phyloP scores from a whole-genome alignment of 2,113 vertebrate genomes.

The Polyodon spathula region DNA sequence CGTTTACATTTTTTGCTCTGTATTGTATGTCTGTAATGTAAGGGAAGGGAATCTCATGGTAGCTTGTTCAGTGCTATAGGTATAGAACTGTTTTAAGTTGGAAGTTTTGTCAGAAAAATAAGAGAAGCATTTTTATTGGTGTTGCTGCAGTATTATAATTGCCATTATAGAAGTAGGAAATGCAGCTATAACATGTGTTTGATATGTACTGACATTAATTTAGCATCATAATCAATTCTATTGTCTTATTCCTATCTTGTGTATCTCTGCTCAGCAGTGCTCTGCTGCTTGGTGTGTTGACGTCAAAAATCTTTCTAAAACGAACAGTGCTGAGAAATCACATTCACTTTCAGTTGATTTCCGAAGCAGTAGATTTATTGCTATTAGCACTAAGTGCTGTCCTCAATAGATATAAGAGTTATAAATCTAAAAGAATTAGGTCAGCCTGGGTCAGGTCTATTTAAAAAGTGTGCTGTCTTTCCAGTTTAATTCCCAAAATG shows the following conservation, averaged over 20 bases:
- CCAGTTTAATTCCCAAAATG: background rate
- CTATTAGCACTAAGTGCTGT: constrained; percentile 51
- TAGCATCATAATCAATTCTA: too few relatives aligned
- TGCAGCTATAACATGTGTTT: background rate
- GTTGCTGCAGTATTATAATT: too few relatives aligned
- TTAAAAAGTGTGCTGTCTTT: too few relatives aligned
- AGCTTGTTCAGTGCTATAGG: constrained; percentile 4
- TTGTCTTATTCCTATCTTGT: too few relatives aligned
- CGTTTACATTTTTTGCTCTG: background rate
- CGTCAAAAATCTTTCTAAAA: too few relatives aligned
- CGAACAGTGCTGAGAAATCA: constrained; percentile 22
- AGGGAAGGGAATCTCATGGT: constrained; percentile 4
- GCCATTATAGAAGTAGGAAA: background rate
- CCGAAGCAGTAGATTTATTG: constrained; percentile 55
- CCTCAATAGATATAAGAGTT: constrained; percentile 36
- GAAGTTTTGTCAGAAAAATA: constrained; percentile 8
- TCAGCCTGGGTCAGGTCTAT: constrained; percentile 47
- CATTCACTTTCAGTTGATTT: constrained; percentile 38
- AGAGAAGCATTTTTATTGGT: background rate
- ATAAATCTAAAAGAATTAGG: constrained; percentile 61
- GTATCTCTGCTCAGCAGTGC: too few relatives aligned
- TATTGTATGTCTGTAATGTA: constrained; percentile 4
- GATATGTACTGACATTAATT: too few relatives aligned
- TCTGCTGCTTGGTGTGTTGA: too few relatives aligned
- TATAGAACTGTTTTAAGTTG: background rate